Evolutionary conservation across 2,113 vertebrate genomes (phyloP).

Genomic region (Porphyrio hochstetteri): DNA sequence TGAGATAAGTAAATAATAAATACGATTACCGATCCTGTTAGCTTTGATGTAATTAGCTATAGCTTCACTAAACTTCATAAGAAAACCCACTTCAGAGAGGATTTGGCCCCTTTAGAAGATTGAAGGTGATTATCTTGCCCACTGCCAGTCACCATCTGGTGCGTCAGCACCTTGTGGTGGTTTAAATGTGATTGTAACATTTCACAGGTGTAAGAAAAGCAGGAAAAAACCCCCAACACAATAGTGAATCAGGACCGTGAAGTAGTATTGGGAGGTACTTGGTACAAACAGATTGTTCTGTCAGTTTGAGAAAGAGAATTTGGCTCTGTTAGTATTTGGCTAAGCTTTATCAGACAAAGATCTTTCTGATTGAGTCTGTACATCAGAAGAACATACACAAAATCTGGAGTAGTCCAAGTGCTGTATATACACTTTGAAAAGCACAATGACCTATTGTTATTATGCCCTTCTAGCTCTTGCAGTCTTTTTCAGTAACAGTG

Average conservation of each 20-base stretch:
- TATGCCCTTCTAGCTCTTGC: neutral
- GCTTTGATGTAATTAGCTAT: neutral
- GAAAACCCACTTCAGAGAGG: neutral
- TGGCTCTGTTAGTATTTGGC: neutral
- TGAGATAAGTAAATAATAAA: neutral
- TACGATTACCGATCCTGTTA: neutral
- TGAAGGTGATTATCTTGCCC: neutral
- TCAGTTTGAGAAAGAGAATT: neutral
- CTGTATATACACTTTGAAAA: neutral
- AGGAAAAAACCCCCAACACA: neutral
- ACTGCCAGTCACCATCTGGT: neutral
- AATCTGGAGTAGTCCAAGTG: neutral
- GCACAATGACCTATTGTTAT: neutral
- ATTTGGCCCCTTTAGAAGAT: neutral
- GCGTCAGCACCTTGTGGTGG: neutral
- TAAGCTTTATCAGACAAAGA: neutral
- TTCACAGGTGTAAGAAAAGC: neutral
- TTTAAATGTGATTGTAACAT: neutral
- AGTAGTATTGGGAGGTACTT: neutral
- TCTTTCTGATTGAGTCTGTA: neutral
- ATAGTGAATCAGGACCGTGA: neutral
- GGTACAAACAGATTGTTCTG: slow-evolving; percentile 39
- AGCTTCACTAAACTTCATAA: neutral
- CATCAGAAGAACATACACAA: neutral
- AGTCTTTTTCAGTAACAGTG: neutral